Percentiles rank a stretch among this genome's conserved stretches.
phyloP scores from a whole-genome alignment of 2,113 vertebrate species.

The Poecilia latipinna region DNA sequence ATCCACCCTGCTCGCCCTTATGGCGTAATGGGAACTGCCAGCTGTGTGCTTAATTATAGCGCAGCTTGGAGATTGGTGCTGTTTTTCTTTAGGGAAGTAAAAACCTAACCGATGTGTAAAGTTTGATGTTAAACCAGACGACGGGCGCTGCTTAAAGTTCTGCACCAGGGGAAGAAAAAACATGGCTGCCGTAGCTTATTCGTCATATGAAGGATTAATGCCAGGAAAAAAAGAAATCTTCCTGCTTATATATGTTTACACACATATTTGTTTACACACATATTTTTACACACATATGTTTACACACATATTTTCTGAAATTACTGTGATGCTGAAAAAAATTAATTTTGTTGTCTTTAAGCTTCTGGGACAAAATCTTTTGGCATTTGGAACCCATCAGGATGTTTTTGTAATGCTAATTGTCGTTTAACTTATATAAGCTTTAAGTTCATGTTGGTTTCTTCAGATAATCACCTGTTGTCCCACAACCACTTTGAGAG shows the following conservation, averaged over 20 bases:
- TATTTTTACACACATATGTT: too few relatives aligned
- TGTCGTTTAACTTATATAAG: too few relatives aligned
- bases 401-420: too few relatives aligned
- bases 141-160: constrained; percentile 64
- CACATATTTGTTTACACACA: too few relatives aligned
- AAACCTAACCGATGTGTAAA: constrained; percentile 71
- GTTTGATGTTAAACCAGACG: constrained; percentile 71
- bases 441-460: too few relatives aligned
- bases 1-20: constrained; percentile 60
- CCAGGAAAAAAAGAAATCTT: constrained; percentile 1
- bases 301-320: too few relatives aligned
- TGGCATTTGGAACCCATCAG: too few relatives aligned
- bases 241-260: not conserved
- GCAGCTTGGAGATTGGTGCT: constrained; percentile 68
- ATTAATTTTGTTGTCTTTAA: too few relatives aligned
- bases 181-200: constrained; percentile 49
- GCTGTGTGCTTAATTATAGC: constrained; percentile 80
- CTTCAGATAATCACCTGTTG: too few relatives aligned
- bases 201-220: constrained; percentile 46
- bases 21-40: constrained; percentile 83
- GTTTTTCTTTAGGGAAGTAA: constrained; percentile 77
- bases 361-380: too few relatives aligned
- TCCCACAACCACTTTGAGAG: too few relatives aligned
- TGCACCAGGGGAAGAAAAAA: constrained; percentile 49
- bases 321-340: too few relatives aligned